Evolutionary conservation across 2,113 vertebrate species (phyloP).

Genomic region (Corvus cornix): DNA sequence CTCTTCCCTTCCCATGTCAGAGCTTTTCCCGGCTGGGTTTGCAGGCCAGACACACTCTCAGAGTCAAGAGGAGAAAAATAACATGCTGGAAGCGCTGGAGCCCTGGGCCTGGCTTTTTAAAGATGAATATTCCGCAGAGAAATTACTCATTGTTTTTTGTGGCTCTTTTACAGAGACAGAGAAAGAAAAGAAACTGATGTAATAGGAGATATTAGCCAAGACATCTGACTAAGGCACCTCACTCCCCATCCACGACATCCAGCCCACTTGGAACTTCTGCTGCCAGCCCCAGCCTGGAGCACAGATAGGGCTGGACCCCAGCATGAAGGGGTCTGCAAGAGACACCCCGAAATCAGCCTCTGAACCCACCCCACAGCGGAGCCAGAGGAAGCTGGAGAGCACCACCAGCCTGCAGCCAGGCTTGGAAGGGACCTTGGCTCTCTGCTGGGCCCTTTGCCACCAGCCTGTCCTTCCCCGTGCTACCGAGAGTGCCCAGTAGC

Average conservation of each 20-base stretch:
- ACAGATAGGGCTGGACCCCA: fast-evolving
- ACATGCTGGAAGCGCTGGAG: neutral
- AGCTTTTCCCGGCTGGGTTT: neutral
- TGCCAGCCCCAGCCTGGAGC: neutral
- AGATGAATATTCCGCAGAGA: conserved; percentile 31
- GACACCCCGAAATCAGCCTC: fast-evolving
- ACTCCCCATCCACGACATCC: neutral
- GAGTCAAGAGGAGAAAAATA: neutral
- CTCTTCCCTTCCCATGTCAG: neutral
- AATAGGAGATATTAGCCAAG: conserved; percentile 35
- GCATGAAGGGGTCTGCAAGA: neutral
- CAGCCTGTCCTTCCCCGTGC: neutral
- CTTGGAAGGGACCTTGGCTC: neutral
- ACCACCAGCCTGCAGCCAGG: neutral
- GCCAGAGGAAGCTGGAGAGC: neutral
- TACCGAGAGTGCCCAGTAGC: neutral
- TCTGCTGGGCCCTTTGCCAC: neutral
- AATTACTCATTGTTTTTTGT: conserved; percentile 66
- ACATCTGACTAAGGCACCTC: conserved; percentile 45
- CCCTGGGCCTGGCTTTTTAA: conserved; percentile 9
- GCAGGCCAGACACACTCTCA: neutral
- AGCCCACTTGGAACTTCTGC: neutral
- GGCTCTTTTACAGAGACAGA: conserved; percentile 40
- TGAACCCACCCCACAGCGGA: neutral
- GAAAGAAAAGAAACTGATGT: conserved; percentile 60